Percentiles rank a stretch among this genome's conserved stretches.
phyloP scores from a whole-genome alignment of 2,888 invertebrate genomes.

The Diarsia rubi region DNA sequence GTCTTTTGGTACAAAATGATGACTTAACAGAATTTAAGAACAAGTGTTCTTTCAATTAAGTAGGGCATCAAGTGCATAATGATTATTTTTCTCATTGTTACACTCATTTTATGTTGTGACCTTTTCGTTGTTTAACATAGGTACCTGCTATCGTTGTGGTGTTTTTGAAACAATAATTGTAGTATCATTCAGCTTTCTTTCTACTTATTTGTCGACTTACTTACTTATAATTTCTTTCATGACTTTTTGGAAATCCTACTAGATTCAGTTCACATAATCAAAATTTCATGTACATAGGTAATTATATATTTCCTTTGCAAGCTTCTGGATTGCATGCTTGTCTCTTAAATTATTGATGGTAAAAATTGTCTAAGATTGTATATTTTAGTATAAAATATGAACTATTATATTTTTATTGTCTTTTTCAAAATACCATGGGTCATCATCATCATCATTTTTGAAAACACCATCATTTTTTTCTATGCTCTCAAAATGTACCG shows the following conservation, averaged over 20 bases:
- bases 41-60: slow-evolving; percentile 41
- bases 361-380: neutral
- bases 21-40: slow-evolving; percentile 42
- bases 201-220: neutral
- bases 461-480: slow-evolving; percentile 17
- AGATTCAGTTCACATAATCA: too few species aligned
- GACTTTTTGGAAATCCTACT: neutral
- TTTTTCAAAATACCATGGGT: slow-evolving; percentile 13
- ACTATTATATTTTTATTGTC: neutral
- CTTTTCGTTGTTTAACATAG: slow-evolving; percentile 13
- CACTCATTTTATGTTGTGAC: neutral
- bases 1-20: slow-evolving; percentile 33
- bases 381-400: neutral
- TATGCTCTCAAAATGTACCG: slow-evolving; percentile 31
- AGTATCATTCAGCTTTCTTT: neutral
- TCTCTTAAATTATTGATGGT: too few species aligned
- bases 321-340: neutral
- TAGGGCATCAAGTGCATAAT: slow-evolving; percentile 42
- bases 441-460: slow-evolving; percentile 33
- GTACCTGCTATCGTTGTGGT: neutral
- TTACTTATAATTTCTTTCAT: neutral
- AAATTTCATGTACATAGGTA: too few species aligned
- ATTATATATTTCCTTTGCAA: neutral
- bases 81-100: slow-evolving; percentile 26
- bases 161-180: neutral